phyloP scores from a whole-genome alignment of 2,797 vertebrate genomes.

The Sebastes minor region DNA sequence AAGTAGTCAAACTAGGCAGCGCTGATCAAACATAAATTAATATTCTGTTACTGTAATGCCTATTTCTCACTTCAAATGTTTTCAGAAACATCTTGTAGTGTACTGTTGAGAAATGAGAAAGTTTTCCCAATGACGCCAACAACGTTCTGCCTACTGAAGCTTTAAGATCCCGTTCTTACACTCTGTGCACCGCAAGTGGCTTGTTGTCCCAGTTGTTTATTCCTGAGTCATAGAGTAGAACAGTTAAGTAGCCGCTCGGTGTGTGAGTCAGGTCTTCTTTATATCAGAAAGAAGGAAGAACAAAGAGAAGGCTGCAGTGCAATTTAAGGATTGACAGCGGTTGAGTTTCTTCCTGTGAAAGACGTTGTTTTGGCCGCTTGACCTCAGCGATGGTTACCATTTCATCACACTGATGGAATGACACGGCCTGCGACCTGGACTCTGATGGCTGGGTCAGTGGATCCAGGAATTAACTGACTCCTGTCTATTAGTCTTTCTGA shows the following conservation, averaged over 20 bases:
- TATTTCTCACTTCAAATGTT: no score
- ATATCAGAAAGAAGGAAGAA: neutral
- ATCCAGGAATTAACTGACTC: slow-evolving; percentile 27
- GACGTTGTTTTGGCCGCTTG: neutral
- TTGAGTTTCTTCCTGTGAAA: slow-evolving; percentile 1
- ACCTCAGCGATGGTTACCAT: neutral
- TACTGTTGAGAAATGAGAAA: no score
- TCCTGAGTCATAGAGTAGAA: neutral
- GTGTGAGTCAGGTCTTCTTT: neutral
- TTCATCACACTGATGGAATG: slow-evolving; percentile 46
- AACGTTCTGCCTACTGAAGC: no score
- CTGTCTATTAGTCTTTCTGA: slow-evolving; percentile 52
- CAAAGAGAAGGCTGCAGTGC: neutral
- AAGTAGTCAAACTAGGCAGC: no score
- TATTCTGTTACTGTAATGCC: no score
- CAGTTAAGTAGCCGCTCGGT: neutral
- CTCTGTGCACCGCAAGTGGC: neutral
- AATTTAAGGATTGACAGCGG: neutral
- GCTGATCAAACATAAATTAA: rapidly evolving
- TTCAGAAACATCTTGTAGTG: no score
- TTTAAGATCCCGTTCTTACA: no score
- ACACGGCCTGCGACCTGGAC: neutral
- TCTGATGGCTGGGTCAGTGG: neutral
- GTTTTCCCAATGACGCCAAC: no score
- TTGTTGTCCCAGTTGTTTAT: neutral